Conservation (phyloP, 2,113 vertebrate genomes). For the Stomatorhinus ivindoensis region DNA sequence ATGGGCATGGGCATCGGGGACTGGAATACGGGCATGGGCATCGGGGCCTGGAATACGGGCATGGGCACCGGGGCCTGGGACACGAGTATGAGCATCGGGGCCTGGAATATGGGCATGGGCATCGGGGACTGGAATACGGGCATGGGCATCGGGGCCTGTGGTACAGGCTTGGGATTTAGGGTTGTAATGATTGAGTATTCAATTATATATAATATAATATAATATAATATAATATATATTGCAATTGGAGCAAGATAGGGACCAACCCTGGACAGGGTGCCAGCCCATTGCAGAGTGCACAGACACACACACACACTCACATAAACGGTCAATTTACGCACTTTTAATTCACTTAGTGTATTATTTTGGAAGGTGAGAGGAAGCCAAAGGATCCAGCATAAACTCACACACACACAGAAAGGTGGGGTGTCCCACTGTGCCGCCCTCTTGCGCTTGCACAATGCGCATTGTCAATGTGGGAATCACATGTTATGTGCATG, state of each 20-base stretch:
- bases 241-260: neutral
- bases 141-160: neutral
- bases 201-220: neutral
- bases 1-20: neutral
- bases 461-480: neutral
- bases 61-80: too few relatives aligned
- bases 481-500: neutral
- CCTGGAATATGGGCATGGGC: too few relatives aligned
- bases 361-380: neutral
- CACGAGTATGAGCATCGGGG: neutral
- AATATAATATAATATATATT: neutral
- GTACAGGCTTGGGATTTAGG: neutral
- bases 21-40: neutral
- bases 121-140: too few relatives aligned
- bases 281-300: neutral
- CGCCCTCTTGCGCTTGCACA: too few relatives aligned
- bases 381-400: neutral
- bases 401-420: neutral
- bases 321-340: neutral
- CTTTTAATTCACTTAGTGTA: neutral
- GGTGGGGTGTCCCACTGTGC: neutral
- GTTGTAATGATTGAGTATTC: neutral
- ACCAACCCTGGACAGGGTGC: neutral
- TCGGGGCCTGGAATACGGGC: too few relatives aligned
- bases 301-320: neutral